These are phyloP conservation scores for Haliclona indistincta DNA, from an alignment of 37 sponge, comb jelly and placozoan species.

Conservation along the genomic window DNA sequence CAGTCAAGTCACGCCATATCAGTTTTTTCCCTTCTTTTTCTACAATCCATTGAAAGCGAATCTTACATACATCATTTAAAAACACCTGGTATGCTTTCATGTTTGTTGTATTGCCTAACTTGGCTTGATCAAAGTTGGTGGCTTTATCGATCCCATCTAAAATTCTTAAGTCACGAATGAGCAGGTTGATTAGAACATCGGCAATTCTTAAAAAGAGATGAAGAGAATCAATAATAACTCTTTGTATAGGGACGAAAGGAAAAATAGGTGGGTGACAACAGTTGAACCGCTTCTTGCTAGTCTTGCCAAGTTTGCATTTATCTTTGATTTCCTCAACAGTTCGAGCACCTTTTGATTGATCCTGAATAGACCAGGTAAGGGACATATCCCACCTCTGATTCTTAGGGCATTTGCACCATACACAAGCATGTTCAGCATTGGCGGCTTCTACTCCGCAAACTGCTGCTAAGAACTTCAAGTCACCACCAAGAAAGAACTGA, in stretches of 20 bases:
- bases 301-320: conserved; percentile 11
- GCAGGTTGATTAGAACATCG: conserved; percentile 31
- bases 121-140: neutral
- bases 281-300: conserved; percentile 8
- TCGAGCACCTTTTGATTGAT: neutral
- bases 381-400: neutral
- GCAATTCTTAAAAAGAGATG: conserved; percentile 18
- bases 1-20: conserved; percentile 18
- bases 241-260: conserved; percentile 24
- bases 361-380: neutral
- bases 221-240: conserved; percentile 30
- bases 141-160: conserved; percentile 11
- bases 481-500: conserved; percentile 10
- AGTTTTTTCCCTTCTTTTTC: conserved; percentile 8
- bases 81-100: neutral
- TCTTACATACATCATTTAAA: neutral
- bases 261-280: conserved; percentile 14
- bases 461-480: conserved; percentile 17
- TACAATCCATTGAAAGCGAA: neutral
- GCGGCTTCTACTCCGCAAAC: conserved; percentile 3
- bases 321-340: conserved; percentile 10
- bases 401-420: conserved; percentile 16
- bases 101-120: neutral
- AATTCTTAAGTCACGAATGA: conserved; percentile 22
- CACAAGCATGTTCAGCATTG: neutral